Conservation (phyloP, 2,888 invertebrate species). For the Meiosimyza decipiens region DNA sequence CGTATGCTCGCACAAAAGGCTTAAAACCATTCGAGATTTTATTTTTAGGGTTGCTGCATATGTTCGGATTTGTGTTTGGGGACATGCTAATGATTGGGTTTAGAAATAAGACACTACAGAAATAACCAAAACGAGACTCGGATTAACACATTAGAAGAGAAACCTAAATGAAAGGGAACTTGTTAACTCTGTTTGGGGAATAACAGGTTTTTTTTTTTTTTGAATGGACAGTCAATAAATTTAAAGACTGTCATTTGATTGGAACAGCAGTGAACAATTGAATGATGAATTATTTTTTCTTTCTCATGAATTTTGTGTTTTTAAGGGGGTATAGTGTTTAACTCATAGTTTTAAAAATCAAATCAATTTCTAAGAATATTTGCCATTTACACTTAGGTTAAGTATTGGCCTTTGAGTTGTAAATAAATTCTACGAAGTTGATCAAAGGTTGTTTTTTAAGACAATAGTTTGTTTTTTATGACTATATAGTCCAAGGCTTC, state of each 20-base stretch:
- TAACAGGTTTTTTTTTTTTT: slow-evolving; percentile 1
- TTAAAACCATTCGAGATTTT: background rate
- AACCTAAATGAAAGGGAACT: background rate
- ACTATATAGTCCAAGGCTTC: too few relatives aligned
- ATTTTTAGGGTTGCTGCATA: slow-evolving; percentile 10
- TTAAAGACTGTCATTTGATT: background rate
- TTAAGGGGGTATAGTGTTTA: too few relatives aligned
- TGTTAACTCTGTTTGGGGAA: background rate
- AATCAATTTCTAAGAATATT: too few relatives aligned
- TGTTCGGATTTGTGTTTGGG: slow-evolving; percentile 17
- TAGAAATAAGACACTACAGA: background rate
- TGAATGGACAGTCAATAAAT: too few relatives aligned
- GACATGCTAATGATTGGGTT: slow-evolving; percentile 34
- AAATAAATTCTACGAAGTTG: background rate
- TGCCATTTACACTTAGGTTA: too few relatives aligned
- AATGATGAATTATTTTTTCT: too few relatives aligned
- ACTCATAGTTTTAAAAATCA: too few relatives aligned
- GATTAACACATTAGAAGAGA: background rate
- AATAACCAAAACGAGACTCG: slow-evolving; percentile 2
- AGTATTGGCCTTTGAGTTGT: background rate
- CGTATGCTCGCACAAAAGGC: slow-evolving; percentile 1
- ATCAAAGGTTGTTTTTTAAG: background rate
- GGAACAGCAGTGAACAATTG: slow-evolving; percentile 1
- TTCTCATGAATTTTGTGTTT: too few relatives aligned
- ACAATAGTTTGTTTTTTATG: too few relatives aligned